A percentile compares a stretch with the other conserved stretches of the same genome.
phyloP scores from a whole-genome alignment of 2,888 invertebrate genomes.

The Frankliniella intonsa region DNA sequence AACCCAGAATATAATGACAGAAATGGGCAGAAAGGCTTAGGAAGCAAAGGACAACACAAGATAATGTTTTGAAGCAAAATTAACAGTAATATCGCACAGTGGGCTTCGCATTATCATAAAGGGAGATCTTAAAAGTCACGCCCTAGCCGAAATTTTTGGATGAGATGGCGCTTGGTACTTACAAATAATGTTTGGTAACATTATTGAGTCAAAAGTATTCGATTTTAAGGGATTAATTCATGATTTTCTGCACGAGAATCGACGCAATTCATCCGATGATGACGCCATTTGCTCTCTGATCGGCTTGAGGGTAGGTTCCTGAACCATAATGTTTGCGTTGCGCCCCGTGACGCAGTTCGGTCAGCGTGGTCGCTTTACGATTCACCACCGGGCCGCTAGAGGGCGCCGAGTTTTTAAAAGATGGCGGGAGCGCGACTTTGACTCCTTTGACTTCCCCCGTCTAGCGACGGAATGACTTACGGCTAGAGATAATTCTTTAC shows the following conservation, averaged over 20 bases:
- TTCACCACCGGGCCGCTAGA: background rate
- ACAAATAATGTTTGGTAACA: slow-evolving; percentile 10
- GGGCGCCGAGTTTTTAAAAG: background rate
- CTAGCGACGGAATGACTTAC: too few relatives aligned
- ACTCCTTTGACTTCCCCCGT: too few relatives aligned
- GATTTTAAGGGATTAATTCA: slow-evolving; percentile 46
- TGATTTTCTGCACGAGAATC: slow-evolving; percentile 47
- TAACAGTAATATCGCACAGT: background rate
- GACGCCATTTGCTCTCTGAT: slow-evolving; percentile 52
- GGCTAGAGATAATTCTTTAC: too few relatives aligned
- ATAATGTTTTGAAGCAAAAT: background rate
- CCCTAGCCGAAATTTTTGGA: background rate
- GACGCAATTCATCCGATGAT: slow-evolving; percentile 47
- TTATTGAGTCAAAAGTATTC: slow-evolving; percentile 17
- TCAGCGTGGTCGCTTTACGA: background rate
- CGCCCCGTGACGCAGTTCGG: background rate
- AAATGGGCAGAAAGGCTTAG: background rate
- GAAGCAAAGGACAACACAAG: background rate
- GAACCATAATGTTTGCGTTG: slow-evolving; percentile 1
- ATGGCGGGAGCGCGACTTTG: too few relatives aligned
- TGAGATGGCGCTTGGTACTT: slow-evolving; percentile 12
- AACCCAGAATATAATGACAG: background rate
- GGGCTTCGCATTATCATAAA: background rate
- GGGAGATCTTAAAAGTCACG: background rate
- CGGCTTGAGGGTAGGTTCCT: slow-evolving; percentile 28